Base-by-base conservation (phyloP, 2,797 vertebrate species). In the Leuciscus waleckii region DNA sequence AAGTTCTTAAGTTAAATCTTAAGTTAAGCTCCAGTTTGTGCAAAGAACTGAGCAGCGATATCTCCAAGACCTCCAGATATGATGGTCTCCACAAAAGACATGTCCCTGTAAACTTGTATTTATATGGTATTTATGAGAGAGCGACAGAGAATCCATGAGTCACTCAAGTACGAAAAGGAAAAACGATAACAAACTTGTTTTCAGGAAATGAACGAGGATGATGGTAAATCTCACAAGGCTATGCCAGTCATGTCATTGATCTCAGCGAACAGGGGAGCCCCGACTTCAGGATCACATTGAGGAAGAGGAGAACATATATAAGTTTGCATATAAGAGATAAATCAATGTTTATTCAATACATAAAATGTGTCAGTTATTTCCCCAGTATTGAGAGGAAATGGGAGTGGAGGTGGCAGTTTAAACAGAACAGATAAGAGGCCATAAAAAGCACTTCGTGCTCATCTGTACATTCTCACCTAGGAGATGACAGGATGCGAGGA, bases 111-210 rank as follows among this genome's bases (percentile, higher is more conserved):
- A 70, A 79, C 37, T 46, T 10, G 68, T 85, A 85, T 87, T 75
- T 87, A 84, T 84, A 84, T 16, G 32, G 61, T 61, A 21, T 16
- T 16, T 7, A 10, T 63, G 51, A 83, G 39, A 82, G 75, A 41
- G 65, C 10, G 7, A 43, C 23, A 79, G 54, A 84, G 77, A 75
- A 80, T 71, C 21, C 56, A 69, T 87, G 87, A 88, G 81, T 88
- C 87, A 88, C 73, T 32, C 21, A 7, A 46, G 46, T 56, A 39
- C 32, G 51, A 79, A 86, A 84, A 81, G 84, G 85, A 86, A 88
- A 80, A 84, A 70, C 5, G 87, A 88, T 88, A 88, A 87, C 86
- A 81, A 86, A 88, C 63, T 81, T 63, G 78, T 84, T 84, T 86
- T 86, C 61, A 74, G 82, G 87, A 86, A 86, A 84, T 73, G 73